A percentile compares a stretch with the other conserved stretches of the same genome.
phyloP scores from a whole-genome alignment of 2,888 invertebrate genomes.

The Ecdyonurus torrentis region DNA sequence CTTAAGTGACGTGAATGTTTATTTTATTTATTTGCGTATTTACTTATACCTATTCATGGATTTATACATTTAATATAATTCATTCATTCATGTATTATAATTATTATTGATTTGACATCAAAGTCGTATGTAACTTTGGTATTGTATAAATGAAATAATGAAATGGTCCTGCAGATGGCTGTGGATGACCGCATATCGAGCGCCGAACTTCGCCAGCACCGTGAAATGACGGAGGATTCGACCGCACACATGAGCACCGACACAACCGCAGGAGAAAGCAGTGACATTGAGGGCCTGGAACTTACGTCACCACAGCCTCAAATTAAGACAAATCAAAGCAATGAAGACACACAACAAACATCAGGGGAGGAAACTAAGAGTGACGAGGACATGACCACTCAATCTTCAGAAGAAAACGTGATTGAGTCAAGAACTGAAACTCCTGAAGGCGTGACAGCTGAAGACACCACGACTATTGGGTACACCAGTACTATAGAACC shows the following conservation, averaged over 20 bases:
- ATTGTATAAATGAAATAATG: too few relatives aligned
- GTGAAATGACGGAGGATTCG: constrained; percentile 4
- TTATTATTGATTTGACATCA: too few relatives aligned
- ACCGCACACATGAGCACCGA: constrained; percentile 5
- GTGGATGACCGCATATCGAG: not conserved
- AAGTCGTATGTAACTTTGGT: too few relatives aligned
- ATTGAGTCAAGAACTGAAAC: not conserved
- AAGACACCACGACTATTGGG: not conserved
- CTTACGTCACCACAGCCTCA: not conserved
- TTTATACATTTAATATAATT: too few relatives aligned
- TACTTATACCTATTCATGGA: too few relatives aligned
- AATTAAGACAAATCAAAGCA: not conserved
- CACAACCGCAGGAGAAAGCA: not conserved
- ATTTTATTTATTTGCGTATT: too few relatives aligned
- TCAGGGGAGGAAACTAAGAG: not conserved
- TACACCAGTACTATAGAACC: too few relatives aligned
- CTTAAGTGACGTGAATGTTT: too few relatives aligned
- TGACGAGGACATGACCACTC: not conserved
- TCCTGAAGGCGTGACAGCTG: not conserved
- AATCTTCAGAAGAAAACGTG: not conserved
- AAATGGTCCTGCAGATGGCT: too few relatives aligned
- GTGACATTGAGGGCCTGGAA: not conserved
- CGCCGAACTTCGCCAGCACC: not conserved
- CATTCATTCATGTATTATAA: too few relatives aligned
- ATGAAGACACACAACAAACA: not conserved